Evolutionary conservation across 35 echinoderm and acorn worm species (phyloP).

Genomic region (Apostichopus californicus): DNA sequence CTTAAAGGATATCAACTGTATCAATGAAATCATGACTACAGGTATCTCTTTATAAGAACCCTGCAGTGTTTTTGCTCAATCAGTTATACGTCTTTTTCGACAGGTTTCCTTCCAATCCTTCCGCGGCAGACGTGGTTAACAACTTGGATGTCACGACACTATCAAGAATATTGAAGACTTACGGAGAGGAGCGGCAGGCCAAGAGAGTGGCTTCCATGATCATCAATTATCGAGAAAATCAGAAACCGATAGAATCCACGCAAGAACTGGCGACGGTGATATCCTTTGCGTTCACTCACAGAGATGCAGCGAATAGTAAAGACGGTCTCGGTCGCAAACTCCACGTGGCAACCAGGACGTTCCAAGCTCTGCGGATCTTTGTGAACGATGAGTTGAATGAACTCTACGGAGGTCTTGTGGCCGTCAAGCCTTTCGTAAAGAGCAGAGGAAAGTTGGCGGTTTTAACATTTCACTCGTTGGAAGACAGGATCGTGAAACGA

Average conservation of each 20-base stretch:
- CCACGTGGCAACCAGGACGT: slow-evolving; percentile 88
- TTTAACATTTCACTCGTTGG: slow-evolving; percentile 86
- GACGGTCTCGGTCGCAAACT: slow-evolving; percentile 69
- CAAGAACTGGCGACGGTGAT: slow-evolving; percentile 76
- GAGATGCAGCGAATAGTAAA: slow-evolving; percentile 36
- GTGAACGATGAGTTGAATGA: slow-evolving; percentile 96
- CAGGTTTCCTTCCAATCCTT: slow-evolving; percentile 73
- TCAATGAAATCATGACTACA: too few relatives aligned
- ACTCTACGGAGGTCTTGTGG: slow-evolving; percentile 59
- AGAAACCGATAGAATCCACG: slow-evolving; percentile 72
- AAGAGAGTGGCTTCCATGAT: slow-evolving; percentile 78
- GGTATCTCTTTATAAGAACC: neutral
- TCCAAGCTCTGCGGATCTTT: slow-evolving; percentile 90
- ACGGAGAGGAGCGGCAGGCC: slow-evolving; percentile 83
- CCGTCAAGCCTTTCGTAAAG: slow-evolving; percentile 51
- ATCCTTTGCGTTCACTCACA: slow-evolving; percentile 75
- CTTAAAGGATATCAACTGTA: too few relatives aligned
- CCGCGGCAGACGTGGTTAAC: slow-evolving; percentile 94
- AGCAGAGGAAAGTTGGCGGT: slow-evolving; percentile 80
- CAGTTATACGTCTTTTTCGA: too few relatives aligned
- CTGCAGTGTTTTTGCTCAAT: slow-evolving; percentile 13
- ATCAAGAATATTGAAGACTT: slow-evolving; percentile 71
- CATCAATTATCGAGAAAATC: slow-evolving; percentile 82
- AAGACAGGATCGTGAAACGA: slow-evolving; percentile 92
- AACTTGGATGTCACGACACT: slow-evolving; percentile 68